Conservation (phyloP, 2,797 vertebrate species). For the Steatocranus sp. region DNA sequence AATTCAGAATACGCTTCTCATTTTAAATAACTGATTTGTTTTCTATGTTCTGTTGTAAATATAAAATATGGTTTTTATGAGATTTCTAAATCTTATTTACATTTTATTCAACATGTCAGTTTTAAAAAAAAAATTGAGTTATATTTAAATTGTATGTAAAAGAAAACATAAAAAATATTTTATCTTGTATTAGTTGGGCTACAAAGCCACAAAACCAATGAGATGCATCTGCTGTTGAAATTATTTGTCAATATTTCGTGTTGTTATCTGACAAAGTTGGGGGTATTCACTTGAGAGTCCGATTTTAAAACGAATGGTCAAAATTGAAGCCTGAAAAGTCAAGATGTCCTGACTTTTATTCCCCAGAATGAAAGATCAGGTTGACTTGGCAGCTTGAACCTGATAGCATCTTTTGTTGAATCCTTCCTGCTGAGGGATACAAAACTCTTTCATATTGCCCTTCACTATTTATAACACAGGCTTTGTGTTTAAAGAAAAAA, state of each 20-base stretch:
- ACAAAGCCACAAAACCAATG: not conserved
- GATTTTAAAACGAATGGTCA: not conserved
- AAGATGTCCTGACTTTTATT: not conserved
- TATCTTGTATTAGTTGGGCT: not conserved
- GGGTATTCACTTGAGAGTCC: not conserved
- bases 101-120: not conserved
- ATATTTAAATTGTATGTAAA: not conserved
- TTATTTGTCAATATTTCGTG: not conserved
- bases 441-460: not conserved
- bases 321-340: not conserved
- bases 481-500: not conserved
- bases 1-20: not conserved
- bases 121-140: not conserved
- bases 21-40: not conserved
- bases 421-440: not conserved
- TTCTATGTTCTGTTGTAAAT: not conserved
- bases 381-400: not conserved
- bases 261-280: not conserved
- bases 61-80: not conserved
- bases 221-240: not conserved
- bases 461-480: not conserved
- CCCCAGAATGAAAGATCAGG: not conserved
- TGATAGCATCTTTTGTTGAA: not conserved
- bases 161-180: not conserved
- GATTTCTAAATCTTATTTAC: fast-evolving